phyloP scores from a whole-genome alignment of 2,888 invertebrate genomes.

The Danaus chrysippus region DNA sequence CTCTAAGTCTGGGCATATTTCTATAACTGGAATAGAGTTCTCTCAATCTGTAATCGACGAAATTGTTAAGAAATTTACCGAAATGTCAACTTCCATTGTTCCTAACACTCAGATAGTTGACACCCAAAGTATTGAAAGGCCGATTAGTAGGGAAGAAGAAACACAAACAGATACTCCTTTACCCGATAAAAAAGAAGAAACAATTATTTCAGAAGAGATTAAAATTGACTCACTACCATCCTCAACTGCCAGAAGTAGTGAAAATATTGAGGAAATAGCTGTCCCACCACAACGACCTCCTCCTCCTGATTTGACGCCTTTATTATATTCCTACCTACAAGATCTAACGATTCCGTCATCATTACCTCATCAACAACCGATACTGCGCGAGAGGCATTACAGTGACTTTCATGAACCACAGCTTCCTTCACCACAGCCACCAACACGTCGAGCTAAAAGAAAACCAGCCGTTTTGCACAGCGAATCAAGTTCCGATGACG shows the following conservation, averaged over 20 bases:
- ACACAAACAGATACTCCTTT: conserved; percentile 58
- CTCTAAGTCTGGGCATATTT: conserved; percentile 83
- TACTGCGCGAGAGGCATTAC: conserved; percentile 54
- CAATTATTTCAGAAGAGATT: conserved; percentile 26
- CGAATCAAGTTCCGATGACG: conserved; percentile 76
- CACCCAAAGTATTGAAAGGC: conserved; percentile 41
- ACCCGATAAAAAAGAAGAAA: conserved; percentile 34
- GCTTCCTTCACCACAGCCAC: conserved; percentile 61
- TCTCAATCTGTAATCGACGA: conserved; percentile 84
- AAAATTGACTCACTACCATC: conserved; percentile 35
- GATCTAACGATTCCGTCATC: conserved; percentile 72
- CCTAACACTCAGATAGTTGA: conserved; percentile 34
- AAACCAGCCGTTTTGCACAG: conserved; percentile 59
- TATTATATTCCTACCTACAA: conserved; percentile 76
- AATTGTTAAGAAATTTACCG: conserved; percentile 78
- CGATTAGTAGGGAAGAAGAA: conserved; percentile 62
- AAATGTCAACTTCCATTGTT: conserved; percentile 56
- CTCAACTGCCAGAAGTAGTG: conserved; percentile 38
- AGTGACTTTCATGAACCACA: conserved; percentile 59
- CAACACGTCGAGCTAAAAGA: conserved; percentile 71
- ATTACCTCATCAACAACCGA: conserved; percentile 66
- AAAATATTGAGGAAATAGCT: conserved; percentile 45
- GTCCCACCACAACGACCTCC: conserved; percentile 68
- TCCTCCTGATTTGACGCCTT: conserved; percentile 69
- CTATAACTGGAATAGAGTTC: conserved; percentile 83